phyloP scores from a whole-genome alignment of 2,797 vertebrate genomes.

The Sebastes wilsoni region DNA sequence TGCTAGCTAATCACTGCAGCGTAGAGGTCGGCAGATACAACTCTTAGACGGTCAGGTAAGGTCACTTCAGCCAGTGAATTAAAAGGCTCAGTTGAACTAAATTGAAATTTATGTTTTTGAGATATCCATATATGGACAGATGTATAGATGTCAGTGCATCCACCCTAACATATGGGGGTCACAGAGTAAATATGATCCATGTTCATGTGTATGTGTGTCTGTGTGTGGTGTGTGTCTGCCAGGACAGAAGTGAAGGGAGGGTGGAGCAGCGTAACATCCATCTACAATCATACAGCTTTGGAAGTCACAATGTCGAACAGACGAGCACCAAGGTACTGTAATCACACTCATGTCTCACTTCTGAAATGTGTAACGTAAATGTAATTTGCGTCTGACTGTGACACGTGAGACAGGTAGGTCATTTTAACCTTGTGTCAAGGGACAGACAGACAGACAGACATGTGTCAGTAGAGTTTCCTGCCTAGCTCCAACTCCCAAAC shows the following conservation, averaged over 20 bases:
- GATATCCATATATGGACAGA: neutral
- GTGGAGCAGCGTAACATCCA: slow-evolving; percentile 65
- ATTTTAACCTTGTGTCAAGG: neutral
- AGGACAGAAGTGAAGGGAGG: slow-evolving; percentile 91
- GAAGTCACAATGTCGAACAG: slow-evolving; percentile 27
- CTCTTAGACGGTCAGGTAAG: neutral
- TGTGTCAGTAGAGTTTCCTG: neutral
- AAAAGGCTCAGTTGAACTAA: neutral
- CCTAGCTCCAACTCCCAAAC: neutral
- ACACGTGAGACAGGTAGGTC: neutral
- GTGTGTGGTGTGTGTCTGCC: slow-evolving; percentile 65
- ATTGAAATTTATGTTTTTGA: neutral
- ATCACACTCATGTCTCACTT: neutral
- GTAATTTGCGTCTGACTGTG: neutral
- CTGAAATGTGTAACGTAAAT: neutral
- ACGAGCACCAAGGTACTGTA: slow-evolving; percentile 43
- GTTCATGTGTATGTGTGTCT: slow-evolving; percentile 20
- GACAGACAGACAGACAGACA: too few relatives aligned
- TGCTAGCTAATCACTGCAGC: neutral
- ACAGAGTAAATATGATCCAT: neutral
- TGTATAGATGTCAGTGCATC: neutral
- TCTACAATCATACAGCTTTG: slow-evolving; percentile 70
- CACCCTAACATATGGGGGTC: neutral
- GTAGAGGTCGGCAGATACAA: neutral
- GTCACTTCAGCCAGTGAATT: neutral